Evolutionary conservation across 2,113 vertebrate genomes (phyloP), one percentile per base, ranked within the genome.

Genomic region (Gymnocephalus cernua): DNA sequence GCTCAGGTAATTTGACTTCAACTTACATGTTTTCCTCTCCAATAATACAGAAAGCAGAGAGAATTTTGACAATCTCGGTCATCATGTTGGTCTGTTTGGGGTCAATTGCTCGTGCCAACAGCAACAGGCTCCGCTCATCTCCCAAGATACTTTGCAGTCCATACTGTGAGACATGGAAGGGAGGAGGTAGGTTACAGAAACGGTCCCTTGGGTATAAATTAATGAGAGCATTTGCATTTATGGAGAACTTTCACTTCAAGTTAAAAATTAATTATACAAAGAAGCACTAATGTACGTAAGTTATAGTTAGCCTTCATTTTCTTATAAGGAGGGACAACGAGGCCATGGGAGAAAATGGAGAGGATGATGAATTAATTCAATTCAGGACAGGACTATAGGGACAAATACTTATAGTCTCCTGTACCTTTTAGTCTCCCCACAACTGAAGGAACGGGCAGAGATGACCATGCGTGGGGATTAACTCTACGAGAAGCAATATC

Each of bases 41-140:
- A 73, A 99, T 92, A 77, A 99, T 99, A 87, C 98, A 99, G 91
- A 99, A 85, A 19, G 98, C 98, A 65, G 98, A 99, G 68, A 99
- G 96, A 64, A 99, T 96, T 95, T 99, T 99, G 80, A 99, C 96
- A 16, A 96, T 99, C 95, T 99, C 98, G 0, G 97, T 99, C 98
- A 99, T 99, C 97, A 99, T 99, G 87, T 90, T 95, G 23, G 97
- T 95, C 65, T 99, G 98, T 88, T 96, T 99, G 71, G 98, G 97
- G 91, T 99, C 98, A 81, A 99, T 95, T 2, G 97, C 97, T 92
- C 97, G 95, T 27, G 98, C 96, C 86, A 99, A 78, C 32, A 99
- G 88, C 68, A 98, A 88, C 27, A 99, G 95, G 83, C 97, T 96
- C 75, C 97, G 95, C 84, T 99, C 97, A 76, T 99, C 98, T 82